Conservation (phyloP, 2,113 vertebrate species). For the Ciconia maguari region DNA sequence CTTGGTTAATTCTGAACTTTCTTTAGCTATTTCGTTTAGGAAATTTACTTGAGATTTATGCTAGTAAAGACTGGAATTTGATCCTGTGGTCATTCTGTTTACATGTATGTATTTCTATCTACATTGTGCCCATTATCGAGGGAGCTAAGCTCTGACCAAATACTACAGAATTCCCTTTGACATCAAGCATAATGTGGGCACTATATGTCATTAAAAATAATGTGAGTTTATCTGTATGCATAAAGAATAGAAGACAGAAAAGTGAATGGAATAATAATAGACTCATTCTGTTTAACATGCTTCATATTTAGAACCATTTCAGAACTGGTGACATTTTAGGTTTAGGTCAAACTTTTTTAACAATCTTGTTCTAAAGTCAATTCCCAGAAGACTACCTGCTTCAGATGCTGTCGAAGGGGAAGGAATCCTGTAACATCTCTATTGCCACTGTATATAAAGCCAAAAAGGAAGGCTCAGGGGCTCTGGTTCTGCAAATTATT, state of each 20-base stretch:
- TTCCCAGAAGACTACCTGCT: background rate
- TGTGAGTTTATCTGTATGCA: background rate
- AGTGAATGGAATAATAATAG: background rate
- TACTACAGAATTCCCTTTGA: background rate
- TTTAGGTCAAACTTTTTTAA: background rate
- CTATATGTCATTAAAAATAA: background rate
- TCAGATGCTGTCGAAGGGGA: background rate
- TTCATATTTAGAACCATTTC: background rate
- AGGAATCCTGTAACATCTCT: background rate
- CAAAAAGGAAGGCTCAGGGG: background rate
- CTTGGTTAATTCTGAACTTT: background rate
- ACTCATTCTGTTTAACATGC: background rate
- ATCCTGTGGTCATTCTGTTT: background rate
- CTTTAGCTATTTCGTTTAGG: background rate
- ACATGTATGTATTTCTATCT: background rate
- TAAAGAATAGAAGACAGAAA: background rate
- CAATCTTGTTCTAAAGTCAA: background rate
- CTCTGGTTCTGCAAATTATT: background rate
- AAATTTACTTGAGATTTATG: background rate
- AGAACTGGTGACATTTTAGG: background rate
- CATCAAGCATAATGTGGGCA: background rate
- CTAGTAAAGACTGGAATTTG: background rate
- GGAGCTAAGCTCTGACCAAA: background rate
- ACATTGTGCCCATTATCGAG: background rate
- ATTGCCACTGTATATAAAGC: rapidly evolving